Conservation (phyloP, 1,140 invertebrate genomes). For the Drosophila santomea region DNA sequence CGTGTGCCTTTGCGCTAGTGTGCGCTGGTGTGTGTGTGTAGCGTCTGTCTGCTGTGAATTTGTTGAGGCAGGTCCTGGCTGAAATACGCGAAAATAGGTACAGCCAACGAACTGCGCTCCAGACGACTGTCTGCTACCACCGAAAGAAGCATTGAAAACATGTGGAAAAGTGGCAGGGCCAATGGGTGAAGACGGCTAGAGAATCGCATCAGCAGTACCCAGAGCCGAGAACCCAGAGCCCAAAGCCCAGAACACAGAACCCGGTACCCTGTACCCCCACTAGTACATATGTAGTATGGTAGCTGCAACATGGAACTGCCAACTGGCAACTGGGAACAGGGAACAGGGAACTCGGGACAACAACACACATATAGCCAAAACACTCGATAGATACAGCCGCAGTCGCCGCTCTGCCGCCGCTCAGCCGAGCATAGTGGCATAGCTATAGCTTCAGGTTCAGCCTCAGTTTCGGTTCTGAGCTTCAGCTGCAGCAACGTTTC, state of each 20-base stretch:
- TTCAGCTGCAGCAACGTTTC: conserved; percentile 69
- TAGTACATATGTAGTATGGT: conserved; percentile 56
- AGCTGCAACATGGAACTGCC: conserved; percentile 49
- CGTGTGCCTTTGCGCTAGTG: conserved; percentile 8
- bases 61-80: conserved; percentile 84
- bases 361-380: conserved; percentile 80
- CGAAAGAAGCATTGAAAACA: conserved; percentile 58
- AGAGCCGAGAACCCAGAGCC: neutral
- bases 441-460: conserved; percentile 45
- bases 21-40: conserved; percentile 33
- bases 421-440: conserved; percentile 35
- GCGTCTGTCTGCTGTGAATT: conserved; percentile 61
- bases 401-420: conserved; percentile 31
- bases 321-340: conserved; percentile 9
- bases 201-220: conserved; percentile 21
- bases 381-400: conserved; percentile 75
- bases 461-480: conserved; percentile 69
- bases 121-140: conserved; percentile 56
- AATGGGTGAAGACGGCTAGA: conserved; percentile 70
- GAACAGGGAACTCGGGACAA: conserved; percentile 49
- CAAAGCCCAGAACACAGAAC: neutral
- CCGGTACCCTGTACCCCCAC: conserved; percentile 38
- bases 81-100: conserved; percentile 82
- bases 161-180: conserved; percentile 69
- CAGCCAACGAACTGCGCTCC: conserved; percentile 84